Evolutionary conservation across 1,140 invertebrate species (phyloP).

Genomic region (Triops cancriformis): DNA sequence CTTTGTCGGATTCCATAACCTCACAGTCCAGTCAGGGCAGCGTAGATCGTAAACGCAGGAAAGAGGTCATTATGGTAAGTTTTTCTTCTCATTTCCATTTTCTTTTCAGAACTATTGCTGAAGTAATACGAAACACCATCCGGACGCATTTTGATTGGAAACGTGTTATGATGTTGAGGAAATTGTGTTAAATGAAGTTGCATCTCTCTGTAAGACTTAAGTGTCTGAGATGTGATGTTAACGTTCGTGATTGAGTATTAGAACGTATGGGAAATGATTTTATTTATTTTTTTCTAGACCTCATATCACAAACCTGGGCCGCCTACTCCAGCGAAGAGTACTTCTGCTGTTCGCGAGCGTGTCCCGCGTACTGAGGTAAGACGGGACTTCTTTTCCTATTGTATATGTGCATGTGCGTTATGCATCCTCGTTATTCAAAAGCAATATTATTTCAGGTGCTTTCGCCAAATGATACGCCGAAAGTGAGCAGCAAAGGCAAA

Average conservation of each 20-base stretch:
- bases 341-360: neutral
- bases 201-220: no score
- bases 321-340: conserved; percentile 25
- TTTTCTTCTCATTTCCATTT: neutral
- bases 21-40: conserved; percentile 19
- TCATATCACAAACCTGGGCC: conserved; percentile 24
- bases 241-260: no score
- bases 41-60: conserved; percentile 24
- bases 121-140: no score
- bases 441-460: neutral
- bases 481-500: neutral
- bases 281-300: conserved; percentile 14
- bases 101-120: no score
- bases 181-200: no score
- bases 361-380: neutral
- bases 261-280: no score
- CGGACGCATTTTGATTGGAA: no score
- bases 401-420: no score
- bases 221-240: no score
- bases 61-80: conserved; percentile 14
- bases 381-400: neutral
- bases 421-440: no score
- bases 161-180: no score
- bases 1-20: neutral
- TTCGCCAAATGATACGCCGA: neutral